Base-by-base conservation (phyloP, 2,888 invertebrate species). In the Nymphalis polychloros region DNA sequence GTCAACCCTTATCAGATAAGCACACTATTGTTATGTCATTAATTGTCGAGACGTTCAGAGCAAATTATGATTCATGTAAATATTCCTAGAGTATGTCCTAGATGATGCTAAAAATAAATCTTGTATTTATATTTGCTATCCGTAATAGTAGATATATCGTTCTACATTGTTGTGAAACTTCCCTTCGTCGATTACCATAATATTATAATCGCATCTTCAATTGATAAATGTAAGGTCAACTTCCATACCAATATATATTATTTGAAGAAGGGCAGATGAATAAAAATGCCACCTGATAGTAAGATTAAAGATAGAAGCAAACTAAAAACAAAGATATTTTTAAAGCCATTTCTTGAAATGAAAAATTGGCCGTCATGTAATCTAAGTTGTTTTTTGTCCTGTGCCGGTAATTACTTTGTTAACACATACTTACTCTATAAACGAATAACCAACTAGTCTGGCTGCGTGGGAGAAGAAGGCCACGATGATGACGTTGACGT, bases 401-500 rank as follows among this genome's bases (percentile, higher is more conserved):
- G 50, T 20, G 41, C 50, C 50, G 10, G 50, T 50, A 20, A 50
- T 50, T 50, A 19, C 20, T 20, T 10, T 19, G 8, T 10, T 71
- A 52, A 59, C n/a, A 23, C 16, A 75, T 77, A 93, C 94, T 95
- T 89, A 97, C 97, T 96, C 96, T 76, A 97, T 97, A 81, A 96
- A 95, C 20, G 97, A 97, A 88, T 97, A 97, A 72, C 97, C 96
- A 77, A 96, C 95, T 67, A 97, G 93, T 77, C 97, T 94, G 66
- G 95, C 95, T 64, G 97, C 96, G 90, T 97, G 97, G 77, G 96
- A 96, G 89, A 97, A 95, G 92, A 97, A 97, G 72, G 97, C 97
- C 70, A 96, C 93, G 74, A 97, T 95, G 86, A 97, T 96, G 79
- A 97, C 94, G 89, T 96, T 97, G 73, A 97, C 96, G 84, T 97